Base-by-base conservation (phyloP, 2,797 vertebrate genomes). In the Coendou prehensilis region DNA sequence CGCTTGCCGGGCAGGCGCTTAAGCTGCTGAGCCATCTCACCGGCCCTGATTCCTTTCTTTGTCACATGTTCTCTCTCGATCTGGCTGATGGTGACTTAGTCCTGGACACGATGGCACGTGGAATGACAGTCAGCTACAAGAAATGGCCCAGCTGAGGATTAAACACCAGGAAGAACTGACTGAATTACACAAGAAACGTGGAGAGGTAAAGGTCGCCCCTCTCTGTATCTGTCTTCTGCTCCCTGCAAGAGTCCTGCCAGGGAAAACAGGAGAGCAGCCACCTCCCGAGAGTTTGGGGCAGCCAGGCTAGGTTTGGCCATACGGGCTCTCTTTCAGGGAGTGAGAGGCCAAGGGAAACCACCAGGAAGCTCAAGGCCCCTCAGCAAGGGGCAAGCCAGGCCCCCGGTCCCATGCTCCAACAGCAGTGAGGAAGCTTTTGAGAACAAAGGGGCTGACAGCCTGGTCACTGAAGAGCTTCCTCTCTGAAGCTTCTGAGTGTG, bases 91-190 rank as follows among this genome's bases (percentile, higher is more conserved):
- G 67, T 86, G 75, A 81, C 97, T 56, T 96, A 99, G 99, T 87
- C 98, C 98, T 0, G 99, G 99, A 7, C 96, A 98, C 0, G 99
- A 99, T 82, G 97, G 98, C 0, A 85, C 98, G 0, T 99, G 99
- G 97, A 99, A 98, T 2, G 99, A 99, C 0, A 96, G 98, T 75
- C 98, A 99, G 94, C 98, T 99, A 92, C 99, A 99, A 97, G 99
- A 99, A 45, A 99, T 99, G 99, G 98, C 99, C 91, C 99, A 99
- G 96, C 99, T 99, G 98, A 99, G 99, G 95, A 99, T 99, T 71
- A 99, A 98, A 91, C 99, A 99, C 97, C 99, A 99, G 91, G 99
- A 99, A 98, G 99, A 99, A 95, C 98, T 99, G 94, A 99, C 99
- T 0, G 99, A 99, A 90, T 98, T 99, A 79, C 99, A 99, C 98